These are phyloP conservation scores for Formicarius rufipectus DNA, from an alignment of 2,113 vertebrate species.

Conservation along the genomic window DNA sequence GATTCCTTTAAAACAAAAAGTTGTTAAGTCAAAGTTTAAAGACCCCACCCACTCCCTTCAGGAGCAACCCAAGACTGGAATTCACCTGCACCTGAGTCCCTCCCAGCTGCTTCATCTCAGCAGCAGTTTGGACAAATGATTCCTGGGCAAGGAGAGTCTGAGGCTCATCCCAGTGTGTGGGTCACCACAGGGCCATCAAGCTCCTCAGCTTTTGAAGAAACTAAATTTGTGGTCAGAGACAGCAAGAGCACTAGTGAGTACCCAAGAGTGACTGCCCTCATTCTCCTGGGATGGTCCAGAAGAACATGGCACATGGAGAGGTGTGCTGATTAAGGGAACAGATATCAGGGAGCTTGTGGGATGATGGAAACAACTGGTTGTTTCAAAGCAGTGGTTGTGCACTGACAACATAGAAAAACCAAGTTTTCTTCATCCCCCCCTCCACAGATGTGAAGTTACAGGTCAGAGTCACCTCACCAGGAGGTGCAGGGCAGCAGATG, in stretches of 20 bases:
- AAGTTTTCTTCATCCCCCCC: neutral
- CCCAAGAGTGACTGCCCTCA: neutral
- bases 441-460: neutral
- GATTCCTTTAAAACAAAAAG: neutral
- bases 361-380: neutral
- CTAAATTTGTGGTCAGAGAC: neutral
- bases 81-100: neutral
- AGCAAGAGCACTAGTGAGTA: neutral
- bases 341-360: neutral
- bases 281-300: neutral
- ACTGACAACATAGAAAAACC: neutral
- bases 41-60: neutral
- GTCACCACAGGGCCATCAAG: neutral
- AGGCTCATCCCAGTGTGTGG: neutral
- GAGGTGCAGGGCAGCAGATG: neutral
- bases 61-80: neutral
- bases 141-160: neutral
- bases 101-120: neutral
- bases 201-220: neutral
- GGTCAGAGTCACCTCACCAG: neutral
- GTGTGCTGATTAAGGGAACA: neutral
- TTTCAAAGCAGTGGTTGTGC: neutral
- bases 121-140: neutral
- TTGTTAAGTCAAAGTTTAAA: neutral
- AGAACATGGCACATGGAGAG: neutral